A percentile compares a stretch with the other conserved stretches of the same genome.
Conservation (phyloP, 2,888 invertebrate species). For the Siphlonurus alternatus region DNA sequence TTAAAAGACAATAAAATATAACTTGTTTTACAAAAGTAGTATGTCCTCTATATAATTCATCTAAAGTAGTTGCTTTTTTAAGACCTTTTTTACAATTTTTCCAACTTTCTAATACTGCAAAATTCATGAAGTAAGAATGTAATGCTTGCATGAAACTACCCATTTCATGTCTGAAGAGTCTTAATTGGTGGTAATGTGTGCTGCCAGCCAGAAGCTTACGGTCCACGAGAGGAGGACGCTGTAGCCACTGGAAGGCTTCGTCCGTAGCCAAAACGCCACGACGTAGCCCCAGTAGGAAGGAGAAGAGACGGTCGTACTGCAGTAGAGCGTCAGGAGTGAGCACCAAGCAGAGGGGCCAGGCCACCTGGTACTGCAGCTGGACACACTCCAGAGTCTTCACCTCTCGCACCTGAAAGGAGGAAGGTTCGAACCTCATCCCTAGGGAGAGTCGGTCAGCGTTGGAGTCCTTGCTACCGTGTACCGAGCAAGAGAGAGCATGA, state of each 20-base stretch:
- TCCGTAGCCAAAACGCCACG: slow-evolving; percentile 60
- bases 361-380: slow-evolving; percentile 48
- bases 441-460: slow-evolving; percentile 25
- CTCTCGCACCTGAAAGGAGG: background rate
- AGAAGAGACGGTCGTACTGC: slow-evolving; percentile 51
- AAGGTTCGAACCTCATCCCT: background rate
- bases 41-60: background rate
- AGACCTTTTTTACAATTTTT: background rate
- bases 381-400: slow-evolving; percentile 43
- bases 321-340: slow-evolving; percentile 49
- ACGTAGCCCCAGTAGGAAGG: slow-evolving; percentile 54
- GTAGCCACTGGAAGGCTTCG: slow-evolving; percentile 34
- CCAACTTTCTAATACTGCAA: background rate
- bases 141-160: background rate
- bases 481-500: slow-evolving; percentile 46
- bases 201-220: background rate
- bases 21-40: background rate
- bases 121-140: background rate
- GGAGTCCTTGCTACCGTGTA: slow-evolving; percentile 16
- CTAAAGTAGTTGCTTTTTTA: background rate
- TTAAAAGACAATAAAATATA: background rate
- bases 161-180: background rate
- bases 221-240: background rate
- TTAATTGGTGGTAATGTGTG: background rate
- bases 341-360: slow-evolving; percentile 65